phyloP scores from a whole-genome alignment of 30 jellyfish, hydroid and myxozoan genomes.

The Hydractinia symbiolongicarpus region DNA sequence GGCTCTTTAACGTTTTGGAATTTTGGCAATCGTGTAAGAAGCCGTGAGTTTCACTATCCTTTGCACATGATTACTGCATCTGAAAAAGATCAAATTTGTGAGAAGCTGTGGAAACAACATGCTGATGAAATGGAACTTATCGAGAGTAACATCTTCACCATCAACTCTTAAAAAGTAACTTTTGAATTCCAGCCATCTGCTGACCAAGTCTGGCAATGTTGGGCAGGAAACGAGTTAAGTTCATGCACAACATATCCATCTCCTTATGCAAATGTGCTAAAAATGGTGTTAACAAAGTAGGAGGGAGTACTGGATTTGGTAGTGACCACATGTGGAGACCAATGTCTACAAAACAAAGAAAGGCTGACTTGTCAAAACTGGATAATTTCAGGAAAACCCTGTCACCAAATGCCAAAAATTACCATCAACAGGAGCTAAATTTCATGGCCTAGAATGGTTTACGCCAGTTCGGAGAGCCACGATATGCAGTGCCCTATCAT shows the following conservation, averaged over 20 bases:
- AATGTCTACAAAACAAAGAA: neutral
- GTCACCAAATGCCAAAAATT: neutral
- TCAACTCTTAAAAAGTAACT: neutral
- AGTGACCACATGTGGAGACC: conserved; percentile 1
- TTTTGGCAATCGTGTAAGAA: conserved; percentile 8
- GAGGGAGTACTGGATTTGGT: neutral
- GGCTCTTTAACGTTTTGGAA: neutral
- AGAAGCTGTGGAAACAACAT: neutral
- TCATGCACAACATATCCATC: conserved; percentile 14
- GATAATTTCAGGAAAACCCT: neutral
- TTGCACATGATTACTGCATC: neutral
- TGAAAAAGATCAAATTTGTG: conserved; percentile 17
- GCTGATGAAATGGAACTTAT: conserved; percentile 10
- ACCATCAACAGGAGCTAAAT: neutral
- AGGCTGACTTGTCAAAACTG: neutral
- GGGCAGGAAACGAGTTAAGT: conserved; percentile 9
- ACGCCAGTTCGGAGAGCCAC: conserved; percentile 17
- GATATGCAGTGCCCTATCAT: conserved; percentile 11
- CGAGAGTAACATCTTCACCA: neutral
- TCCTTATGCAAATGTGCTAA: conserved; percentile 10
- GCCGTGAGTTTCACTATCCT: conserved; percentile 17
- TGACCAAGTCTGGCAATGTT: neutral
- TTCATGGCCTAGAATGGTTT: conserved; percentile 14
- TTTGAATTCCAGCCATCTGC: conserved; percentile 15
- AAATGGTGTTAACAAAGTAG: neutral